Percentiles rank a stretch among this genome's conserved stretches.
Evolutionary conservation across 2,113 vertebrate species (phyloP).

Genomic region (Azemiops feae): DNA sequence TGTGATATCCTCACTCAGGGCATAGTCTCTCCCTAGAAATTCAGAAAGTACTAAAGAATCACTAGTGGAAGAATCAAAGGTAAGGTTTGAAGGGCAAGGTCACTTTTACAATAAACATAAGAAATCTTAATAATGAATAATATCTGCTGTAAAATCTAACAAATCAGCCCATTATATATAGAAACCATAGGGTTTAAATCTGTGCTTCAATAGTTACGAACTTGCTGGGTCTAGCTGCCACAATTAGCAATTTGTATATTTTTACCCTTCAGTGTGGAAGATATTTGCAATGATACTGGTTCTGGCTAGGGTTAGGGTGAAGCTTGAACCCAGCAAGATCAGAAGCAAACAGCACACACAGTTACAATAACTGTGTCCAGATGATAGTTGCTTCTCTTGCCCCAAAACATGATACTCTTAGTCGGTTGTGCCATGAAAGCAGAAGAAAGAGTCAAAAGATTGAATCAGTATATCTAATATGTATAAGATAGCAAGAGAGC

Average conservation of each 20-base stretch:
- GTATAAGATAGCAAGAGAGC: background rate
- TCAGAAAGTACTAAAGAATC: background rate
- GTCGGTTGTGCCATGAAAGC: background rate
- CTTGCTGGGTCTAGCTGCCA: background rate
- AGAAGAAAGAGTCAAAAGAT: background rate
- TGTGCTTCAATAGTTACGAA: background rate
- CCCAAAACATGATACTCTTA: background rate
- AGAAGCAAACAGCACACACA: background rate
- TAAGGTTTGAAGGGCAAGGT: background rate
- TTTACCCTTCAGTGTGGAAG: background rate
- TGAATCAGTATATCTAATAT: background rate
- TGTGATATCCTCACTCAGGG: background rate
- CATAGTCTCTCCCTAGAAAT: background rate
- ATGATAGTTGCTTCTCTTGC: background rate
- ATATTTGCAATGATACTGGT: background rate
- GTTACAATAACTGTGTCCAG: background rate
- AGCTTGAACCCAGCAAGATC: background rate
- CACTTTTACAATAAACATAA: background rate
- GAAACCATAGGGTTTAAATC: background rate
- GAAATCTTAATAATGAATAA: background rate
- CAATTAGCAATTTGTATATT: background rate
- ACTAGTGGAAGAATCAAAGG: background rate
- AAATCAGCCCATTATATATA: background rate
- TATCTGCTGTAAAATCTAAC: background rate
- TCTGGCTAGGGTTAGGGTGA: background rate